Base-by-base conservation (phyloP, 2,113 vertebrate species). In the Syngnathus scovelli region DNA sequence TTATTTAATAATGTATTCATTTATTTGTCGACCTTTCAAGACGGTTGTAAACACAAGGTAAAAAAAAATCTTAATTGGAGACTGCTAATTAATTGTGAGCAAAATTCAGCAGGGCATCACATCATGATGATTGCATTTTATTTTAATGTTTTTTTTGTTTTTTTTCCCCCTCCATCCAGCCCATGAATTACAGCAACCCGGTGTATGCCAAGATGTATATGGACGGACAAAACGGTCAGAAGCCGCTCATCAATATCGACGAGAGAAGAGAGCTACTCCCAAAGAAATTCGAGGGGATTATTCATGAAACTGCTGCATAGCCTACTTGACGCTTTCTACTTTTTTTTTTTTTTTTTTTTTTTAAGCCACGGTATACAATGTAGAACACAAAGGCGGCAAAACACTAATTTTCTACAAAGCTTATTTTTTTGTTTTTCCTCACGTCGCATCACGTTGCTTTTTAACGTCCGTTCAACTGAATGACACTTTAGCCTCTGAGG, bases 221-320 rank as follows among this genome's bases (percentile, higher is more conserved):
- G 82, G 97, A 99, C 75, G 95, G 94, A 54, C 95, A 96, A 83
- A 95, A 95, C 85, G 98, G 96, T 92, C 93, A 94, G 90, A 99
- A 97, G 86, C 96, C 97, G 70, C 92, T 98, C 92, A 94, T 93
- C 92, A 98, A 93, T 81, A 93, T 95, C 68, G 96, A 98, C 71
- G 97, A 98, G 91, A 93, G 96, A 89, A 96, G 95, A 96, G 97
- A 98, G 94, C 94, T 99, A 84, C 96, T 99, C 93, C 97, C 97
- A 99, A 99, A 99, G 95, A 99, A 98, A 95, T 92, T 97, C 90
- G 95, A 98, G 90, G 95, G 94, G 88, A 95, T 93, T 87, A 96
- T 98, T 93, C 93, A 96, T 88, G 97, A 99, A 93, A 98, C 97
- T 89, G 94, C 96, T 90, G 96, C 97, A 92, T 99, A 96, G 94